A percentile compares a stretch with the other conserved stretches of the same genome.
phyloP scores from a whole-genome alignment of 2,888 invertebrate genomes.

The Dorcus hopei region DNA sequence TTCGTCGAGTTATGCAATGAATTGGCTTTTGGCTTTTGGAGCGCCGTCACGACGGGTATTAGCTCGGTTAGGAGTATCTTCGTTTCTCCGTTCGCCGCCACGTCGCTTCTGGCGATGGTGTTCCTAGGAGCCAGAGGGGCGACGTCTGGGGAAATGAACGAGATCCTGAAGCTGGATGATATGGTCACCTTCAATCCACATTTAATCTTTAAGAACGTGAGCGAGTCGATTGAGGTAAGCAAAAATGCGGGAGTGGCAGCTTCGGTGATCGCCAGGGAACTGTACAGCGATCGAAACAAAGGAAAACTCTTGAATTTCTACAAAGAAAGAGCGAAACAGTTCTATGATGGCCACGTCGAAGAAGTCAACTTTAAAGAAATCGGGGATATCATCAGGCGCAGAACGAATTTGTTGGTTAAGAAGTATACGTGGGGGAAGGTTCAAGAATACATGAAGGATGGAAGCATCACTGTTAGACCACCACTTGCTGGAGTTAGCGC shows the following conservation, averaged over 20 bases:
- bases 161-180: slow-evolving; percentile 77
- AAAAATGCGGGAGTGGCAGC: slow-evolving; percentile 70
- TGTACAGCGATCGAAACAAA: slow-evolving; percentile 78
- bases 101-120: slow-evolving; percentile 85
- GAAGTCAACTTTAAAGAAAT: slow-evolving; percentile 81
- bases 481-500: slow-evolving; percentile 79
- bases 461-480: slow-evolving; percentile 67
- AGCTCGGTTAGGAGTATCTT: slow-evolving; percentile 74
- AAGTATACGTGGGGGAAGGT: slow-evolving; percentile 76
- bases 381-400: slow-evolving; percentile 75
- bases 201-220: slow-evolving; percentile 79
- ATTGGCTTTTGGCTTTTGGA: slow-evolving; percentile 81
- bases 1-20: slow-evolving; percentile 82
- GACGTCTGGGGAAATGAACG: slow-evolving; percentile 89
- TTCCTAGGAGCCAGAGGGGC: slow-evolving; percentile 83
- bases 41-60: slow-evolving; percentile 66
- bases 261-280: slow-evolving; percentile 76
- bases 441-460: slow-evolving; percentile 71
- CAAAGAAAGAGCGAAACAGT: slow-evolving; percentile 81
- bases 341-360: slow-evolving; percentile 83
- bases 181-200: slow-evolving; percentile 90
- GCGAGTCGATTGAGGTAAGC: slow-evolving; percentile 71
- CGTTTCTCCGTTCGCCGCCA: slow-evolving; percentile 80
- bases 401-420: slow-evolving; percentile 77
- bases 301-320: slow-evolving; percentile 82